Percentiles rank a stretch among this genome's conserved stretches.
phyloP scores from a whole-genome alignment of 1,140 invertebrate genomes.

The Orchesella cincta region DNA sequence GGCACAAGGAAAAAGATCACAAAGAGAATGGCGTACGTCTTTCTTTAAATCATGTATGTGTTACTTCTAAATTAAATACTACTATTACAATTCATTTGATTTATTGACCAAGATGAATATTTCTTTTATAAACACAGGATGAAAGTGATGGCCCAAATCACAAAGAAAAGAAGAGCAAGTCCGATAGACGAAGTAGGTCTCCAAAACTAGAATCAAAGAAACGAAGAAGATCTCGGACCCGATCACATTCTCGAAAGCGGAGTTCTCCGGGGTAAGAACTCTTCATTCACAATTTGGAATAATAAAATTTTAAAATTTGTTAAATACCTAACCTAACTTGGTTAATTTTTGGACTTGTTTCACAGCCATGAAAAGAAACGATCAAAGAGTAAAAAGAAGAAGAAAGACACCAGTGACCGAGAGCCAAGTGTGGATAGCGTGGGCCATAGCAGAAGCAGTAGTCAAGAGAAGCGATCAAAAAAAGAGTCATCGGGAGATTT shows the following conservation, averaged over 20 bases:
- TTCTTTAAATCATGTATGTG: background rate
- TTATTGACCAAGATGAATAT: background rate
- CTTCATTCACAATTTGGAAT: background rate
- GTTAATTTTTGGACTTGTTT: background rate
- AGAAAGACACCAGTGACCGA: slow-evolving; percentile 43
- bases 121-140: background rate
- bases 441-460: slow-evolving; percentile 10
- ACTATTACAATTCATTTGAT: no score
- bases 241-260: background rate
- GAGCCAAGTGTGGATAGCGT: slow-evolving; percentile 41
- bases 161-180: slow-evolving; percentile 51
- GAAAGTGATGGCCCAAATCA: slow-evolving; percentile 30
- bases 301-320: background rate
- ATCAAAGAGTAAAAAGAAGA: slow-evolving; percentile 38
- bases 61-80: background rate
- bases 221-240: background rate
- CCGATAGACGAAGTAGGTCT: slow-evolving; percentile 43
- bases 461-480: slow-evolving; percentile 12
- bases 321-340: background rate
- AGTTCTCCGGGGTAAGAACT: slow-evolving; percentile 3
- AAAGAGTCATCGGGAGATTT: slow-evolving; percentile 14
- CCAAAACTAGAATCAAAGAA: slow-evolving; percentile 38
- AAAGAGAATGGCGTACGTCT: slow-evolving; percentile 25
- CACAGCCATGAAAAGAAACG: slow-evolving; percentile 30
- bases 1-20: slow-evolving; percentile 35